Conservation (phyloP, 92 coral and sea anemone species). For the Phenganax subtilis region DNA sequence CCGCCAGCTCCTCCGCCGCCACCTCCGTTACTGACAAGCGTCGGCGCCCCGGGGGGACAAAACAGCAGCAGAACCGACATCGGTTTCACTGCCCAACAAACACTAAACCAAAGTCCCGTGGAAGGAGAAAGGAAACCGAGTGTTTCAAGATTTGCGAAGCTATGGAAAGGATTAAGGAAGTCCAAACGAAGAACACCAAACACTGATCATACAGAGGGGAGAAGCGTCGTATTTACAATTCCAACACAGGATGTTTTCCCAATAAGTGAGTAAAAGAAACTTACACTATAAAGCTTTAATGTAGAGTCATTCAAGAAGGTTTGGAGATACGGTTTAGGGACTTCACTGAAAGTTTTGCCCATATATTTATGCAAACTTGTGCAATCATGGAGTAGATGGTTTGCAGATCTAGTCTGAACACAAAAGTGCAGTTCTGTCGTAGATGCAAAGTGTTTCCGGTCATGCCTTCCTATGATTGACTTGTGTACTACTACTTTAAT, state of each 20-base stretch:
- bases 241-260: constrained; percentile 34
- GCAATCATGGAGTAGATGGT: no score
- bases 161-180: constrained; percentile 37
- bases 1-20: no score
- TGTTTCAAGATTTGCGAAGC: constrained; percentile 24
- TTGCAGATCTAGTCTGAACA: no score
- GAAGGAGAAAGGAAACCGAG: constrained; percentile 14
- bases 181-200: constrained; percentile 17
- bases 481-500: no score
- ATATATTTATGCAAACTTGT: no score
- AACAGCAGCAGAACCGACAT: constrained; percentile 13
- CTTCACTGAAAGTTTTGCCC: no score
- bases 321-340: background rate
- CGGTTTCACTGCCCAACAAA: constrained; percentile 30
- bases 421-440: no score
- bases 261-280: constrained; percentile 8
- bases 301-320: no score
- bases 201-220: constrained; percentile 2
- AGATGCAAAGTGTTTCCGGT: no score
- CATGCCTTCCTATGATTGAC: no score
- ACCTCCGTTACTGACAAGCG: no score
- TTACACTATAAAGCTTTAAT: no score
- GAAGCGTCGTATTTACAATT: constrained; percentile 34
- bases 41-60: background rate
- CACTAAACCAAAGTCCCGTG: background rate